Conservation (phyloP, 2,888 invertebrate species). For the Amaurobius ferox region DNA sequence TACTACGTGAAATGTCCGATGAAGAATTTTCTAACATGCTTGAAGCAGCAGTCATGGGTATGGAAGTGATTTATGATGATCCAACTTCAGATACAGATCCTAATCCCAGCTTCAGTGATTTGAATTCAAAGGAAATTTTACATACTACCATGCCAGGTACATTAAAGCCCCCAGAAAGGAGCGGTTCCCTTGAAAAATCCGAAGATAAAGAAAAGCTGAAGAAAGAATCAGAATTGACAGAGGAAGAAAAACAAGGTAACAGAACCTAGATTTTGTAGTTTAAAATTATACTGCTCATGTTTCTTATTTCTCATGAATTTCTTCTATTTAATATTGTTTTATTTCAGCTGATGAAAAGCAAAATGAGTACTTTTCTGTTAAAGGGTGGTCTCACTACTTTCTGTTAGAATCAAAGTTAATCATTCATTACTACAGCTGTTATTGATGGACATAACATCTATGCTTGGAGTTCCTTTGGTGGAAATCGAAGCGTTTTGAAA, state of each 20-base stretch:
- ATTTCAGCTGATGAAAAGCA: too few relatives aligned
- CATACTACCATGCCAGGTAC: conserved; percentile 31
- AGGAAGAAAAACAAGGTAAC: conserved; percentile 84
- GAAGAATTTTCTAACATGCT: conserved; percentile 32
- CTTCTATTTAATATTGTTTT: conserved; percentile 39
- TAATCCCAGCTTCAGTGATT: conserved; percentile 48
- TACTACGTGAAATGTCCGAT: conserved; percentile 22
- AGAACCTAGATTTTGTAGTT: too few relatives aligned
- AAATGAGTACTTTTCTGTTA: too few relatives aligned
- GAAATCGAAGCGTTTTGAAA: too few relatives aligned
- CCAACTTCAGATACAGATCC: conserved; percentile 18
- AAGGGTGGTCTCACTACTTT: too few relatives aligned
- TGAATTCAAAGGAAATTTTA: conserved; percentile 48
- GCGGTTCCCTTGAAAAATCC: background rate
- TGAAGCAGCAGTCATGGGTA: background rate
- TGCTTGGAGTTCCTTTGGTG: too few relatives aligned
- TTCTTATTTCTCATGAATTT: background rate
- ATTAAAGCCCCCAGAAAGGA: conserved; percentile 24
- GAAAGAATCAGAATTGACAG: conserved; percentile 78
- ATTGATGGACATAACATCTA: too few relatives aligned
- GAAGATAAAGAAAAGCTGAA: conserved; percentile 1
- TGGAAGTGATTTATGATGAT: background rate
- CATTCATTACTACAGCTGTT: too few relatives aligned
- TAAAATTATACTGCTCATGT: background rate
- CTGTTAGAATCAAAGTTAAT: too few relatives aligned